Evolutionary conservation across 2,888 invertebrate species (phyloP).

Genomic region (Cybosia mesomella): DNA sequence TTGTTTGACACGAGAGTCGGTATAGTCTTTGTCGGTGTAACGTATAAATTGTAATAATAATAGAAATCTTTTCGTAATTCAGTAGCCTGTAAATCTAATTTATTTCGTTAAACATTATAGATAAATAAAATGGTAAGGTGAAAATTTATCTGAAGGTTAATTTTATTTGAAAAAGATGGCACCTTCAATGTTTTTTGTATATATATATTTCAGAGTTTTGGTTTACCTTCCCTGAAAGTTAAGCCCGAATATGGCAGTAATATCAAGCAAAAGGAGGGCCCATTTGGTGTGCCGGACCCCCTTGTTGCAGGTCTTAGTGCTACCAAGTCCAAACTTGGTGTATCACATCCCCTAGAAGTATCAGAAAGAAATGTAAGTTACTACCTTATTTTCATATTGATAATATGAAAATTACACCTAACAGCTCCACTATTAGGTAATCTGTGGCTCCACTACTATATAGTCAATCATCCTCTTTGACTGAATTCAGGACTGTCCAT

Average conservation of each 20-base stretch:
- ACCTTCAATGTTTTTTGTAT: not conserved
- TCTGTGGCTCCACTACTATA: too few species aligned
- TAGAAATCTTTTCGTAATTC: not conserved
- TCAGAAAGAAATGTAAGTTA: conserved; percentile 90
- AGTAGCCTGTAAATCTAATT: conserved; percentile 3
- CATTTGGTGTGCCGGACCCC: conserved; percentile 89
- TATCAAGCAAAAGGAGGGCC: conserved; percentile 82
- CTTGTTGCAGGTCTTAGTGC: conserved; percentile 87
- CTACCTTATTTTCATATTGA: not conserved
- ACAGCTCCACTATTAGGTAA: not conserved
- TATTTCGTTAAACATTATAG: conserved; percentile 6
- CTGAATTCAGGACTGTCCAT: not conserved
- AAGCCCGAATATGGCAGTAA: conserved; percentile 81
- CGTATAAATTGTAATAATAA: not conserved
- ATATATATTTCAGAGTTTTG: conserved; percentile 88
- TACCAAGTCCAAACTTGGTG: conserved; percentile 82
- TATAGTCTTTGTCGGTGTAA: conserved; percentile 33
- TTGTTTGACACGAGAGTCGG: conserved; percentile 32
- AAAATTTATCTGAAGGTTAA: conserved; percentile 3
- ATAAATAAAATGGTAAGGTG: conserved; percentile 50
- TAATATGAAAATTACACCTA: not conserved
- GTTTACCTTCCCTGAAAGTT: conserved; percentile 88
- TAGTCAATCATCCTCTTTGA: not conserved
- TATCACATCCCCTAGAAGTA: conserved; percentile 89
- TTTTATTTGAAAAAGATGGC: not conserved